Base-by-base conservation (phyloP, 2,113 vertebrate genomes). In the Dolichotis patagonum region DNA sequence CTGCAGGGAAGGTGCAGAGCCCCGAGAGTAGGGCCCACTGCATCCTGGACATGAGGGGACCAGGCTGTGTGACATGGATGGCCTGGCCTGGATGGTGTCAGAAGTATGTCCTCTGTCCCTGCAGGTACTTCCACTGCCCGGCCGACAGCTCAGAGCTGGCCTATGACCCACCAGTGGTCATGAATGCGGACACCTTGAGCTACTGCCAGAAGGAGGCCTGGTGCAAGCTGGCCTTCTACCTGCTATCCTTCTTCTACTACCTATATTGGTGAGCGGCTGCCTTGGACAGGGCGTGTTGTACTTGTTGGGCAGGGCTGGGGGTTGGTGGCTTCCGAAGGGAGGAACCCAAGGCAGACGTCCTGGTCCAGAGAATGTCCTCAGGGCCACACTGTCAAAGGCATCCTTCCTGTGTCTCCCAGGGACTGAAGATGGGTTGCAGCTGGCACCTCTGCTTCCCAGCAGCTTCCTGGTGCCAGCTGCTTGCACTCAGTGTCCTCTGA, bases 191-290 rank as follows among this genome's bases (percentile, higher is more conserved):
- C 94, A 99, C 99, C 24, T 98, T 99, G 97, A 99, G 99, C 97
- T 99, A 99, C 98, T 99, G 99, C 97, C 99, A 99, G 98, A 99
- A 99, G 98, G 99, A 99, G 98, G 99, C 99, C 91, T 99, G 99
- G 99, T 99, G 99, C 98, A 99, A 99, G 98, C 99, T 99, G 98
- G 99, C 99, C 94, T 99, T 99, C 98, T 99, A 99, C 46, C 99
- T 99, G 89, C 99, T 99, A 46, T 99, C 99, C 86, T 99, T 99
- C 99, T 99, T 99, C 99, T 99, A 99, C 98, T 99, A 99, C 99
- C 99, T 99, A 92, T 99, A 99, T 98, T 99, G 99, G 99, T 99
- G 98, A 99, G 99, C 1, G 9, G 38, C 43, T 30, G 75, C 43
- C 28, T 1, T 6, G 7, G 73, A 41, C 19, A 1, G 69, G 69